Evolutionary conservation across 2,888 invertebrate genomes (phyloP).

Genomic region (Selenia dentaria): DNA sequence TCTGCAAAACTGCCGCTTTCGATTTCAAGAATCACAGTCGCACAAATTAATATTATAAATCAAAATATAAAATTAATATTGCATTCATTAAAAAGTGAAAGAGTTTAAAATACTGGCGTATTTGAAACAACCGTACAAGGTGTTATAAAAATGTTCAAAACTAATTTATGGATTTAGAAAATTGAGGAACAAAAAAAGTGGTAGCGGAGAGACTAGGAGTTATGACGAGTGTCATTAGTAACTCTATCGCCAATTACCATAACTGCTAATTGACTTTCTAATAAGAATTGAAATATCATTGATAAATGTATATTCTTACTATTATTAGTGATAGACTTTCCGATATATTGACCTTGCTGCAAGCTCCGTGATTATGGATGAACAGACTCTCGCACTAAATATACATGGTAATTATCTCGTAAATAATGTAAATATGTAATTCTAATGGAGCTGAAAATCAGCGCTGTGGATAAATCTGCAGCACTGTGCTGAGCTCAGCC

Average conservation of each 20-base stretch:
- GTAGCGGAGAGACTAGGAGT: slow-evolving; percentile 27
- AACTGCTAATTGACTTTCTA: slow-evolving; percentile 42
- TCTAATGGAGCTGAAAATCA: too few relatives aligned
- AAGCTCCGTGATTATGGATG: too few relatives aligned
- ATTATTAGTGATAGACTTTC: too few relatives aligned
- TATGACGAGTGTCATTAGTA: slow-evolving; percentile 32
- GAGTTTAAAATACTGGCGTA: slow-evolving; percentile 35
- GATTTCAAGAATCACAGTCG: slow-evolving; percentile 26
- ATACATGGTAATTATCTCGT: too few relatives aligned
- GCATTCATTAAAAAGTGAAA: slow-evolving; percentile 47
- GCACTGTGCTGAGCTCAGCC: too few relatives aligned
- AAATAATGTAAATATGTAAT: too few relatives aligned
- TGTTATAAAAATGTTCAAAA: slow-evolving; percentile 43
- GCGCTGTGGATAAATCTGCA: too few relatives aligned
- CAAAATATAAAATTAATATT: slow-evolving; percentile 38
- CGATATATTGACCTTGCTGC: too few relatives aligned
- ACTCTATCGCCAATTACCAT: slow-evolving; percentile 20
- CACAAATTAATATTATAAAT: slow-evolving; percentile 40
- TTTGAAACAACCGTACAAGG: slow-evolving; percentile 31
- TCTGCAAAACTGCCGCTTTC: slow-evolving; percentile 29
- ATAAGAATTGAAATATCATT: slow-evolving; percentile 15
- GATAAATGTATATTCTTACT: too few relatives aligned
- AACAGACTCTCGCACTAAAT: too few relatives aligned
- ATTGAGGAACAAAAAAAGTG: slow-evolving; percentile 49
- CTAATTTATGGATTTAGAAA: slow-evolving; percentile 62